Evolutionary conservation across 2,888 invertebrate genomes (phyloP).

Genomic region (Mayetiola destructor): DNA sequence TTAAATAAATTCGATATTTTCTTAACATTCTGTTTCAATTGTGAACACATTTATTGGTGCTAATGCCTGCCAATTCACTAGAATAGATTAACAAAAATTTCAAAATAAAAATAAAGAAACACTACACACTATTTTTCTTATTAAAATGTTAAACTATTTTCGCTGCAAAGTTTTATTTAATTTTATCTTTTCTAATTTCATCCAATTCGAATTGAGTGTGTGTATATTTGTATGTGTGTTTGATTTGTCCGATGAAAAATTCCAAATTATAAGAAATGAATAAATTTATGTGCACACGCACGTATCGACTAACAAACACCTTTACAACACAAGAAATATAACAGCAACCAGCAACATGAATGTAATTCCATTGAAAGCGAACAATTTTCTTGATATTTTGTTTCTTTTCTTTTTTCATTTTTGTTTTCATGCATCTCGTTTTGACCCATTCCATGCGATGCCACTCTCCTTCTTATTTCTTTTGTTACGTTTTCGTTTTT

Average conservation of each 20-base stretch:
- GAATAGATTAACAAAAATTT: background rate
- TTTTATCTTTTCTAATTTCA: too few species aligned
- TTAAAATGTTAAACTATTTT: background rate
- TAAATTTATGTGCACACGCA: background rate
- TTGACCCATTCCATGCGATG: background rate
- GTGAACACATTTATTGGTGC: background rate
- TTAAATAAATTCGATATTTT: constrained; percentile 13
- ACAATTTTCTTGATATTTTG: background rate
- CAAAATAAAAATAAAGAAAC: background rate
- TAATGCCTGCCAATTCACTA: too few species aligned
- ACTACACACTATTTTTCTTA: background rate
- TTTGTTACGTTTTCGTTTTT: too few species aligned
- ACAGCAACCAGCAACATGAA: background rate
- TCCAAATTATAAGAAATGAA: background rate
- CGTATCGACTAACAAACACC: background rate
- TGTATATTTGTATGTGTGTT: background rate
- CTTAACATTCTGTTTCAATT: background rate
- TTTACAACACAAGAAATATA: background rate
- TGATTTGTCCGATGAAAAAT: background rate
- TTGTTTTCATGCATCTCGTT: background rate
- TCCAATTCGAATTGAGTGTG: constrained; percentile 7
- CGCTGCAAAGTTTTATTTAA: background rate
- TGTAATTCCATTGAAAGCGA: background rate
- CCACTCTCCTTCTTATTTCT: too few species aligned
- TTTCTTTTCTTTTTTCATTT: background rate